Evolutionary conservation across 1,140 invertebrate genomes (phyloP).

Genomic region (Myzus persicae): DNA sequence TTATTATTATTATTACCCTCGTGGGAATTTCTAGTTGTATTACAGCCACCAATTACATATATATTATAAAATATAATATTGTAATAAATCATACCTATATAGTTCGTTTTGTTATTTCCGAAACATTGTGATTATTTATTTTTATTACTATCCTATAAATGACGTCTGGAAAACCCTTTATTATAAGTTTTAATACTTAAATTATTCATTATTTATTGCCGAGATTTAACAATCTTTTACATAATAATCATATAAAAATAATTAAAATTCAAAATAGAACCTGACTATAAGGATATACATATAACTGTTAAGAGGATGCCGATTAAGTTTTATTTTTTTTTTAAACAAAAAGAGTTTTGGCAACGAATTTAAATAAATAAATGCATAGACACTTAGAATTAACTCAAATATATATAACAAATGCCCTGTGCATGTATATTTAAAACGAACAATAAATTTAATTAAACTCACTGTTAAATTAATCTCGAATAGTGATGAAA

Average conservation of each 20-base stretch:
- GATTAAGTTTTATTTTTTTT: background rate
- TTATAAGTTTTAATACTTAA: background rate
- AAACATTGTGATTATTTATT: background rate
- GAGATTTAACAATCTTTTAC: background rate
- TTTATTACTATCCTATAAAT: background rate
- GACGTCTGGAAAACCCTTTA: background rate
- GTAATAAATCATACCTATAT: conserved; percentile 25
- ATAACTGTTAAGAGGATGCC: background rate
- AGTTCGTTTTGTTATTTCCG: background rate
- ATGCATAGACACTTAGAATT: background rate
- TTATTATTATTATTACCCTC: conserved; percentile 45
- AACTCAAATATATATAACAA: background rate
- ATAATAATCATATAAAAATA: background rate
- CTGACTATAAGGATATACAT: background rate
- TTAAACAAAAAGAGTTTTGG: background rate
- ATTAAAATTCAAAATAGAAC: background rate
- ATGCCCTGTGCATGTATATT: background rate
- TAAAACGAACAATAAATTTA: background rate
- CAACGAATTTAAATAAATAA: conserved; percentile 13
- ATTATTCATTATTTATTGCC: background rate
- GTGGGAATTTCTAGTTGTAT: conserved; percentile 49
- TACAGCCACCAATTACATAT: conserved; percentile 46
- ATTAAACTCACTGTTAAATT: background rate
- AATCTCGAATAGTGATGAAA: background rate
- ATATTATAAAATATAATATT: conserved; percentile 41